Evolutionary conservation across 2,888 invertebrate species (phyloP).

Genomic region (Phortica magna): DNA sequence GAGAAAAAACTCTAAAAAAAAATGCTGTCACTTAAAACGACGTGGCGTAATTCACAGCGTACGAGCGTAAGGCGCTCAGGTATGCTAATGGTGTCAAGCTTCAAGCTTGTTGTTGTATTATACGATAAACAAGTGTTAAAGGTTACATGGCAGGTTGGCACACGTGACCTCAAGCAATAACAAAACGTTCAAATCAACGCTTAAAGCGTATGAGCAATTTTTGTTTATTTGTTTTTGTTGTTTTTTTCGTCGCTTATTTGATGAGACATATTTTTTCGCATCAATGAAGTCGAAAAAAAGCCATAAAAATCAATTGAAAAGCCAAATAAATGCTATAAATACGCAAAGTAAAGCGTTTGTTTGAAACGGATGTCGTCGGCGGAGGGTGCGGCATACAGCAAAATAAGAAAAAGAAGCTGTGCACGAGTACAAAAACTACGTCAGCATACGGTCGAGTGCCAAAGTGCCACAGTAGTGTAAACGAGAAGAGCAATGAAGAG

Average conservation of each 20-base stretch:
- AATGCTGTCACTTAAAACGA: no score
- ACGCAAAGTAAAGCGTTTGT: not conserved
- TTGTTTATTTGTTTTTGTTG: not conserved
- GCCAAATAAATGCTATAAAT: conserved; percentile 17
- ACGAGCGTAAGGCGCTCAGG: no score
- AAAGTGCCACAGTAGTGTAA: not conserved
- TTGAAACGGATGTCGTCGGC: not conserved
- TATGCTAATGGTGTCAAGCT: conserved; percentile 13
- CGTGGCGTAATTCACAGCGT: no score
- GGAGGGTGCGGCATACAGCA: not conserved
- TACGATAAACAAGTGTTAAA: not conserved
- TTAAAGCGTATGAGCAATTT: no score
- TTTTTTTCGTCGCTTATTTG: not conserved
- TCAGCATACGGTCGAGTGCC: not conserved
- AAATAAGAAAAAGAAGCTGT: not conserved
- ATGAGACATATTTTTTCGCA: conserved; percentile 2
- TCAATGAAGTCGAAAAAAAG: conserved; percentile 5
- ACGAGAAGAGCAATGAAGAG: not conserved
- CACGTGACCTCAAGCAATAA: no score
- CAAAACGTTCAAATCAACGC: no score
- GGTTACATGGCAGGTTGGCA: no score
- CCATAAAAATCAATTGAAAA: conserved; percentile 20
- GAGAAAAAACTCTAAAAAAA: no score
- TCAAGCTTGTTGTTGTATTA: no score
- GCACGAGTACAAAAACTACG: conserved; percentile 9